These are phyloP conservation scores for Pygoscelis adeliae DNA, from an alignment of 2,113 vertebrate genomes.

Conservation along the genomic window DNA sequence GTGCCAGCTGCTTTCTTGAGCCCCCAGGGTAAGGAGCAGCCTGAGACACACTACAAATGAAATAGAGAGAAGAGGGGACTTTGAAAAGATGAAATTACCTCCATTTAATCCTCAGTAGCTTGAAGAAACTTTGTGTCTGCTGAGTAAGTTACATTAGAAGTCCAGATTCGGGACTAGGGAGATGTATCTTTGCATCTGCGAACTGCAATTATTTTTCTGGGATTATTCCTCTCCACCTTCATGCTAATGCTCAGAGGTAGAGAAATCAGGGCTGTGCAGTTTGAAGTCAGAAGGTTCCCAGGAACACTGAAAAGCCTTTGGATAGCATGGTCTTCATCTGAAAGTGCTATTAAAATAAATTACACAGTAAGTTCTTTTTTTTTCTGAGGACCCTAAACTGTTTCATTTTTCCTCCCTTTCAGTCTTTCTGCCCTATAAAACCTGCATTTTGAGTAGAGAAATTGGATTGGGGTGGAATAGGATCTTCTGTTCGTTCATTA, in stretches of 20 bases:
- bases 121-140: not conserved
- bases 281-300: not conserved
- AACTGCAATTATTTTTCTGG: not conserved
- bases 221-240: not conserved
- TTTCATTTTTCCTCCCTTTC: not conserved
- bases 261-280: not conserved
- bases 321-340: not conserved
- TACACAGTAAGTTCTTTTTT: not conserved
- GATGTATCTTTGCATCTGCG: not conserved
- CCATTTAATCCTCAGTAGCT: not conserved
- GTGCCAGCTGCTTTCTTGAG: not conserved
- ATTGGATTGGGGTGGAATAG: not conserved
- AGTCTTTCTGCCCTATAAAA: not conserved
- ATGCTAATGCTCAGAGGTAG: not conserved
- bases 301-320: not conserved
- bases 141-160: not conserved
- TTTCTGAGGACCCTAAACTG: not conserved
- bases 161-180: not conserved
- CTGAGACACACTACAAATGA: not conserved
- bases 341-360: not conserved
- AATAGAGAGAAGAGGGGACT: not conserved
- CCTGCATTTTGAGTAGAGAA: not conserved
- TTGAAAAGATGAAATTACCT: not conserved
- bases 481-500: not conserved
- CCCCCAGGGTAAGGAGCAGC: not conserved